Evolutionary conservation across 2,797 vertebrate genomes (phyloP), one percentile per base, ranked within the genome.

Genomic region (Diglossa cyanea): DNA sequence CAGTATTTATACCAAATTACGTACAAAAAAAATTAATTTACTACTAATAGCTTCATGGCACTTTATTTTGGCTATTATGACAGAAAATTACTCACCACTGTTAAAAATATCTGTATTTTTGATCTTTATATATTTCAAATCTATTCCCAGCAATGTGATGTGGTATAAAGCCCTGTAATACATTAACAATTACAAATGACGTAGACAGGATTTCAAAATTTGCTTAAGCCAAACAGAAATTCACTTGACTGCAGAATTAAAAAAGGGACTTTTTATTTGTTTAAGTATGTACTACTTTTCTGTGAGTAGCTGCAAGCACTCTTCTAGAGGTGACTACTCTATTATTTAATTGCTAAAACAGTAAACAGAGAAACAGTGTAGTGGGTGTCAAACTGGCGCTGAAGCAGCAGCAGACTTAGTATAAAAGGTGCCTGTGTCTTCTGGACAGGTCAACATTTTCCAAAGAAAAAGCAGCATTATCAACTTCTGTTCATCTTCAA

Each of bases 1-100:
- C 97, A 91, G 92, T 94, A 94, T 97, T 97, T 96, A 83, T 96
- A 96, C 90, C 93, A 96, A 97, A 97, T 98, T 97, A 97, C 95
- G 96, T 63, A 96, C 86, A 42, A 90, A 97, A 98, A 97, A 97
- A 97, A 89, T 96, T 94, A 90, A 96, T 97, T 97, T 97, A 91
- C 92, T 71, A 63, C 94, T 97, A 97, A 97, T 96, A 97, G 96
- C 82, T 98, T 95, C 86, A 73, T 45, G 85, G 92, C 85, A 96
- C 90, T 97, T 97, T 95, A 94, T 97, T 97, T 95, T 72, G 91
- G 96, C 71, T 96, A 96, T 96, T 95, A 95, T 87, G 85, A 44
- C 85, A 94, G 94, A 95, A 96, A 97, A 98, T 92, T 90, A 96
- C 94, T 95, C 97, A 93, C 94, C 89, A 83, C 85, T 86, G 87